These are phyloP conservation scores for Podarcis siculus DNA, from an alignment of 2,797 vertebrate species.

Conservation along the genomic window DNA sequence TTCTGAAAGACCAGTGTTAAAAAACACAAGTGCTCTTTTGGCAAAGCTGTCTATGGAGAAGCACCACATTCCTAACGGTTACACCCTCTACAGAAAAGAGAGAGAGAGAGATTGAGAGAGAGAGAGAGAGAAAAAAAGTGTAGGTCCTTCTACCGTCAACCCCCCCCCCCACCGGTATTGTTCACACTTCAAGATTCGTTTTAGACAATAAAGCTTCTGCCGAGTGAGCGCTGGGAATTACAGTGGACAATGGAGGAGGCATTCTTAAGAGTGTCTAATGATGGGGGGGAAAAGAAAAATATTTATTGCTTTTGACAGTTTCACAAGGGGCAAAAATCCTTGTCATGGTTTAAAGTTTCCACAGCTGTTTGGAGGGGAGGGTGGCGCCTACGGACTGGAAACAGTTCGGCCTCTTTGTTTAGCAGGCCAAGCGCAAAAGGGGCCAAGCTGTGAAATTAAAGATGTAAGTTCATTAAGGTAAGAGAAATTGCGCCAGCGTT, in stretches of 20 bases:
- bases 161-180: slow-evolving; percentile 74
- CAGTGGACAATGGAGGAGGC: slow-evolving; percentile 83
- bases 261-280: slow-evolving; percentile 89
- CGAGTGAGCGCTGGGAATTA: slow-evolving; percentile 88
- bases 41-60: slow-evolving; percentile 81
- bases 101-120: not conserved
- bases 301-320: slow-evolving; percentile 90
- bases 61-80: slow-evolving; percentile 84
- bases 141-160: slow-evolving; percentile 71
- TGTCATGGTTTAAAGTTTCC: slow-evolving; percentile 83
- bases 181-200: slow-evolving; percentile 90
- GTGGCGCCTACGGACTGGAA: slow-evolving; percentile 77
- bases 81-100: slow-evolving; percentile 76
- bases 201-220: slow-evolving; percentile 83
- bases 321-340: slow-evolving; percentile 87
- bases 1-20: slow-evolving; percentile 89
- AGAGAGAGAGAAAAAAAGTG: slow-evolving; percentile 51
- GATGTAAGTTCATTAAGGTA: slow-evolving; percentile 91
- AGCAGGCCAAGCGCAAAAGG: slow-evolving; percentile 79
- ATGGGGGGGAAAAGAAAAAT: slow-evolving; percentile 88
- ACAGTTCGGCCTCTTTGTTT: slow-evolving; percentile 84
- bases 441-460: slow-evolving; percentile 89
- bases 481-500: slow-evolving; percentile 82
- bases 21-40: slow-evolving; percentile 93
- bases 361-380: slow-evolving; percentile 80